A percentile compares a stretch with the other conserved stretches of the same genome.
These are phyloP conservation scores for Sebastes melanostomus DNA, from an alignment of 2,797 vertebrate species.

Conservation along the genomic window DNA sequence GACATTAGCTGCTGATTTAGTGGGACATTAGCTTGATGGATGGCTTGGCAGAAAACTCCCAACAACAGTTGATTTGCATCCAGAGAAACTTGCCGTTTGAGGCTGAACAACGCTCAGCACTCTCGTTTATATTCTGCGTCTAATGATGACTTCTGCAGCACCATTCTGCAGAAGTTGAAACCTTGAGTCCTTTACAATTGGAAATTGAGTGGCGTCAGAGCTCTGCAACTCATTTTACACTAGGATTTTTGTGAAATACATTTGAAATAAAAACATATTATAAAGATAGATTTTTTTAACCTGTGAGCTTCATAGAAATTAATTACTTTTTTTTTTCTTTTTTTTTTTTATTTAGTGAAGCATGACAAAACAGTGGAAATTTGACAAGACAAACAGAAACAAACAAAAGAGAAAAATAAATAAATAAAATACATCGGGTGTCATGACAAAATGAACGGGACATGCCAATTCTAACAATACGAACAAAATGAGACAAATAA, in stretches of 20 bases:
- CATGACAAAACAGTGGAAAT: too few species aligned
- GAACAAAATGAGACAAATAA: too few species aligned
- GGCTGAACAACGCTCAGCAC: constrained; percentile 25
- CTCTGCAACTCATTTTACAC: background rate
- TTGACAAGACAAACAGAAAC: too few species aligned
- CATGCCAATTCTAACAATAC: too few species aligned
- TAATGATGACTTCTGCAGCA: constrained; percentile 17
- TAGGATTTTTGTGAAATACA: background rate
- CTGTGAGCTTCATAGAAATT: background rate
- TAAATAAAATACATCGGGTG: too few species aligned
- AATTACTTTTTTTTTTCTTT: background rate
- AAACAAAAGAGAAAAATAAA: too few species aligned
- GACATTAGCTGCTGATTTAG: constrained; percentile 82
- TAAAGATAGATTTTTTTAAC: background rate
- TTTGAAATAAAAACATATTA: background rate
- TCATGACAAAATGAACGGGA: too few species aligned
- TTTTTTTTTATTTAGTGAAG: too few species aligned
- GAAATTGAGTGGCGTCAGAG: background rate
- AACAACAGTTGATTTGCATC: constrained; percentile 80
- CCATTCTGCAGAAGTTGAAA: background rate
- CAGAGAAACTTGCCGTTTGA: constrained; percentile 51
- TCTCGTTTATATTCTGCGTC: constrained; percentile 25
- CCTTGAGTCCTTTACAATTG: background rate
- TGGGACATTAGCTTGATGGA: constrained; percentile 82
- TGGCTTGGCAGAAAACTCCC: constrained; percentile 63